Conservation (phyloP, 2,797 vertebrate species). For the Phoxinus dragarum region DNA sequence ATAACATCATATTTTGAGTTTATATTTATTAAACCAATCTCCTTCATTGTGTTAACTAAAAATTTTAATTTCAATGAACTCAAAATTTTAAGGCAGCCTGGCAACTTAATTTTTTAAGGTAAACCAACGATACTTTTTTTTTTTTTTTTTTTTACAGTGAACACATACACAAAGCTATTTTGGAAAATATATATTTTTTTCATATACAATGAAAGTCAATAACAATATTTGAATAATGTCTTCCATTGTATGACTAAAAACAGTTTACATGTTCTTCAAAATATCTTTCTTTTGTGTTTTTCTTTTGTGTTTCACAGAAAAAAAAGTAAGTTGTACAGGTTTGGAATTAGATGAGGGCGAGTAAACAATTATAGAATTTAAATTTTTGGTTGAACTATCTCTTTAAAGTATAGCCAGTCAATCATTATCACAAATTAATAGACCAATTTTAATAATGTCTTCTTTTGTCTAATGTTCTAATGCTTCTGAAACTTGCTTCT, state of each 20-base stretch:
- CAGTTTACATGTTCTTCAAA: not conserved
- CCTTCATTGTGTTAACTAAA: too few relatives aligned
- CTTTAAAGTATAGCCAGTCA: not conserved
- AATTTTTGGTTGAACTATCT: not conserved
- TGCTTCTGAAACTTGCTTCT: slow-evolving; percentile 6
- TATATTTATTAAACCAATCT: too few relatives aligned
- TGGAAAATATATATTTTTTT: not conserved
- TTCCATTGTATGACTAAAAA: not conserved
- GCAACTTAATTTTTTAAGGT: too few relatives aligned
- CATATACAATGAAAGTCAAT: not conserved
- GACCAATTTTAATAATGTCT: not conserved
- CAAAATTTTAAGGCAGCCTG: too few relatives aligned
- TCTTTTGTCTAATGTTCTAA: slow-evolving; percentile 16
- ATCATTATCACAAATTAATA: slow-evolving; percentile 9
- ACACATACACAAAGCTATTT: not conserved
- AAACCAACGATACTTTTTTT: too few relatives aligned
- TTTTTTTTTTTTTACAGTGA: too few relatives aligned
- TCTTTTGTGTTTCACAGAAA: not conserved
- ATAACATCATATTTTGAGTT: too few relatives aligned
- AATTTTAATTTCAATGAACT: too few relatives aligned
- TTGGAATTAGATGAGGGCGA: not conserved
- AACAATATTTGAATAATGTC: not conserved
- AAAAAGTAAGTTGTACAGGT: not conserved
- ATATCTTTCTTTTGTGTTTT: not conserved
- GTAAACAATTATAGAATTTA: not conserved